Evolutionary conservation across 2,888 invertebrate genomes (phyloP).

Genomic region (Amitus sp.): DNA sequence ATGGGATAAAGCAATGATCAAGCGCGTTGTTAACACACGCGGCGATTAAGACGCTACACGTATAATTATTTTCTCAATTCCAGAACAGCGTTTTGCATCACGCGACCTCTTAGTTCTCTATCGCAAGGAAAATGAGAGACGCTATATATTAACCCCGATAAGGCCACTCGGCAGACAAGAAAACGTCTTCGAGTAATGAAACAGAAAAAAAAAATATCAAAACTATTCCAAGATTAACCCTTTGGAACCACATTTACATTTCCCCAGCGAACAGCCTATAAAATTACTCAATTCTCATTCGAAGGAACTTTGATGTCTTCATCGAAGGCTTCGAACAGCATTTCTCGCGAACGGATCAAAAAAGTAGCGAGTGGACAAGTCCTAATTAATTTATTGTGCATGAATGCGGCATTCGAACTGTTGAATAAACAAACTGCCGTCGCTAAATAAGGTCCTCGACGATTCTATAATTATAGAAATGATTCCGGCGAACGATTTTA

Average conservation of each 20-base stretch:
- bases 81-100: constrained; percentile 47
- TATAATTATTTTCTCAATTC: constrained; percentile 40
- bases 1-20: constrained; percentile 29
- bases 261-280: constrained; percentile 28
- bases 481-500: constrained; percentile 1
- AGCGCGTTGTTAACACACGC: constrained; percentile 38
- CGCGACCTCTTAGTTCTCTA: constrained; percentile 39
- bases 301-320: constrained; percentile 25
- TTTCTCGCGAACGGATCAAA: too few relatives aligned
- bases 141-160: constrained; percentile 43
- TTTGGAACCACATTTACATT: constrained; percentile 19
- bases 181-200: constrained; percentile 29
- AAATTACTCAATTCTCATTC: constrained; percentile 29
- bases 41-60: constrained; percentile 37
- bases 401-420: too few relatives aligned
- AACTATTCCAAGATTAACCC: constrained; percentile 32
- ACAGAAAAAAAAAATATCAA: constrained; percentile 26
- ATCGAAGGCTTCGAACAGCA: constrained; percentile 2
- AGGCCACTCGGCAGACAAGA: constrained; percentile 34
- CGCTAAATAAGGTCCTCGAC: not conserved
- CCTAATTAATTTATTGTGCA: too few relatives aligned
- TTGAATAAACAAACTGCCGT: not conserved
- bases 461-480: constrained; percentile 3
- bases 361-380: too few relatives aligned
- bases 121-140: constrained; percentile 36